phyloP scores from a whole-genome alignment of 2,888 invertebrate genomes.

The Portevinia maculata region DNA sequence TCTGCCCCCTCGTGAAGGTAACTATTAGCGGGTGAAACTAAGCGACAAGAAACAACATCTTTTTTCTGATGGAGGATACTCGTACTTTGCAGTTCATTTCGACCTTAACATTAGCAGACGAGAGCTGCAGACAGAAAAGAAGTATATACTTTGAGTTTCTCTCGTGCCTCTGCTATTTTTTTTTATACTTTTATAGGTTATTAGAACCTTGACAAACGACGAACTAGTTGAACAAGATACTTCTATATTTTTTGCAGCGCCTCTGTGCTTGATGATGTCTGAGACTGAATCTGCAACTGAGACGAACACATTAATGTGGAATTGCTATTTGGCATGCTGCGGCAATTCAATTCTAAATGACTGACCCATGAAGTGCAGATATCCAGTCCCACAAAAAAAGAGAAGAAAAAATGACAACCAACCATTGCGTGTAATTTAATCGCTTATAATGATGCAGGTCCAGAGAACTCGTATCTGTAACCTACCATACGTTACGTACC shows the following conservation, averaged over 20 bases:
- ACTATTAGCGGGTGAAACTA: slow-evolving; percentile 69
- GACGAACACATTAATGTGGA: background rate
- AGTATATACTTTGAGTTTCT: slow-evolving; percentile 23
- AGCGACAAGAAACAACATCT: slow-evolving; percentile 26
- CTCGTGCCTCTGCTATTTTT: slow-evolving; percentile 51
- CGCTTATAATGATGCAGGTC: slow-evolving; percentile 50
- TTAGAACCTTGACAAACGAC: slow-evolving; percentile 51
- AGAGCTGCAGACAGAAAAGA: slow-evolving; percentile 1
- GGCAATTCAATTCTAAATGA: slow-evolving; percentile 29
- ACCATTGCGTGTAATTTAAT: slow-evolving; percentile 50
- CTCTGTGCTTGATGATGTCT: slow-evolving; percentile 5
- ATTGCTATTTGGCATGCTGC: slow-evolving; percentile 42
- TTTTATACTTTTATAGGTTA: slow-evolving; percentile 63
- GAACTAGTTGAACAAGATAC: slow-evolving; percentile 30
- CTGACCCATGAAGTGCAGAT: slow-evolving; percentile 38
- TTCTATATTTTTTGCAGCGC: slow-evolving; percentile 16
- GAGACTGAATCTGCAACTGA: background rate
- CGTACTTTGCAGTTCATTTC: slow-evolving; percentile 39
- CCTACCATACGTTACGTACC: background rate
- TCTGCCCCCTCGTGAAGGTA: slow-evolving; percentile 16
- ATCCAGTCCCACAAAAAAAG: slow-evolving; percentile 6
- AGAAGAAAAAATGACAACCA: slow-evolving; percentile 16
- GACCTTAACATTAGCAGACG: slow-evolving; percentile 29
- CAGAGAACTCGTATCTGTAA: slow-evolving; percentile 27
- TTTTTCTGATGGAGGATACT: slow-evolving; percentile 50